Base-by-base conservation (phyloP, 2,113 vertebrate species). In the Silurus glanis region DNA sequence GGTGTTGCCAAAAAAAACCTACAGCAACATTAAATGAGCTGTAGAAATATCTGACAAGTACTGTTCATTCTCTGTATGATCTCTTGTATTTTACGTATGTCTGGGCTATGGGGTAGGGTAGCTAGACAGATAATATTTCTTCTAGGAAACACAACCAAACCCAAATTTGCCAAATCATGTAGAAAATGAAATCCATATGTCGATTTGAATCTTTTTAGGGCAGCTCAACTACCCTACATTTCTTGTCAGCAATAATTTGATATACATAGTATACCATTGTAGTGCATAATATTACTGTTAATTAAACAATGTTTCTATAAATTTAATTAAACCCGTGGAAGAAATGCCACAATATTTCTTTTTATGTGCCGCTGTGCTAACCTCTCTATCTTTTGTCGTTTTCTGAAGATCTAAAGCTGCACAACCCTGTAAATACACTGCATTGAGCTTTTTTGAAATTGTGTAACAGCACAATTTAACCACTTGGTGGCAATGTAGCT, bases 401-500 rank as follows among this genome's bases (percentile, higher is more conserved):
- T 37, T 66, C 9, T 66, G 62, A 66, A 69, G 13, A 67, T 25
- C 13, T 67, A 13, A 37, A 37, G 7, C 66, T 37, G 25, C 66
- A 67, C 13, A 67, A 45, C 5, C 37, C 6, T 72, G 37, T 19
- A 72, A 72, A 72, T 45, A 47, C 9, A 9, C 6, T 45, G 28
- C 17, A 19, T 16, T 9, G 9, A 49, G 12, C 49, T 56, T 53
- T 25, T 25, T 19, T 78, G 16, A 28, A 16, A 55, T 56, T 55
- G 47, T 21, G 80, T 59, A 82, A 55, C 17, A 82, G 13, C 45
- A 62, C 8, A 28, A 21, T 14, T 23, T 47, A 10, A 25, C 85
- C 85, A 82, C 85, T 37, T 53, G 80, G 80, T 16, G 85, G 59
- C 85, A 86, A 51, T 86, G 47, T 72, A 75, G 69, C 51, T 75